Evolutionary conservation across 53 echinoderm and acorn worm genomes (phyloP), one percentile per base, ranked within the genome.

Genomic region (Echinometra lucunter): DNA sequence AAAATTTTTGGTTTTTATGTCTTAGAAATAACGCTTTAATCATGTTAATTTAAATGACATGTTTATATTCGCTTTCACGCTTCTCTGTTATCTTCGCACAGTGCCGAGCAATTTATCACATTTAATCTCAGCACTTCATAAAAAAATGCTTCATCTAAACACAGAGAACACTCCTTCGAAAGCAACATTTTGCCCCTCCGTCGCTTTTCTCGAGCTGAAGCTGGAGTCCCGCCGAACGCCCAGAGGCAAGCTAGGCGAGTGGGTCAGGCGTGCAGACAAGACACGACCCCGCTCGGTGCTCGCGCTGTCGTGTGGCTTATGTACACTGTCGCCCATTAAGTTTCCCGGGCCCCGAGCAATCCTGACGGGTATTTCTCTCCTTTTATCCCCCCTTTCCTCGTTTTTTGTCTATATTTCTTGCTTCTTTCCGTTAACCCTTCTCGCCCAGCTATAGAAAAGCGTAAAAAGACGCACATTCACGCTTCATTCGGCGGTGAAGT

Each of bases 231-330:
- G 78, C 16, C 78, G 38, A 78, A 78, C 10, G 35, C 53, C 88
- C 88, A 56, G 53, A 35, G 88, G 88, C 88, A 28, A 55, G 88
- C 53, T 45, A 88, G 56, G 88, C 88, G 88, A 38, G 38, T 56
- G 88, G 88, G 5, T 57, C 88, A 57, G 88, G 88, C 88, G 88
- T 18, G 25, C 49, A 55, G 88, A n/a, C 88, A 49, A 49, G 32
- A 45, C 88, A 55, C 49, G 30, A 30, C 30, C 28, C 88, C 88
- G 88, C 88, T 57, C 57, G 28, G 56, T 57, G 49, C 53, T 15
- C 88, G 15, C 49, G 88, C n/a, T 28, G 53, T 30, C 88, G 88
- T 12, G 49, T 53, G 15, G 28, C 88, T 88, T 88, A 5, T 57
- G 57, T 88, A 55, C 88, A 88, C 55, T 55, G 30, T 55, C 1